These are phyloP conservation scores for Vanessa atalanta DNA, from an alignment of 1,140 invertebrate genomes.

Conservation along the genomic window DNA sequence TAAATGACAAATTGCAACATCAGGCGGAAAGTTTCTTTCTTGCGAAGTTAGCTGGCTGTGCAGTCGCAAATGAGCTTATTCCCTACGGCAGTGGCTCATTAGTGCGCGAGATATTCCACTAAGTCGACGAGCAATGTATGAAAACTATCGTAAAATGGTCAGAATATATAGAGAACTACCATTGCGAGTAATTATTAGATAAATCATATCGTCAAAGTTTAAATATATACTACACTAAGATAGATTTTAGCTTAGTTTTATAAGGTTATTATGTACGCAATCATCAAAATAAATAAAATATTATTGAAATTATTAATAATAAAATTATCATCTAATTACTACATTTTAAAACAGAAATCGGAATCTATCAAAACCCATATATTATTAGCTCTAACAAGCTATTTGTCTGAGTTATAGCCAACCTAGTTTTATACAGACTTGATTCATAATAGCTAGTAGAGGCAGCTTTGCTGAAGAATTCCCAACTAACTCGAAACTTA, in stretches of 20 bases:
- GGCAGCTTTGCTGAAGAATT: slow-evolving; percentile 52
- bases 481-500: slow-evolving; percentile 57
- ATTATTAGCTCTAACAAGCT: not conserved
- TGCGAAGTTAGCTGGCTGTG: slow-evolving; percentile 51
- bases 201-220: not conserved
- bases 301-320: no score
- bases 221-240: no score
- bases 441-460: slow-evolving; percentile 46
- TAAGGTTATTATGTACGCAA: no score
- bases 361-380: not conserved
- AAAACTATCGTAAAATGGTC: slow-evolving; percentile 23
- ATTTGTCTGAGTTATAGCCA: slow-evolving; percentile 16
- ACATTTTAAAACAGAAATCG: no score
- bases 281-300: no score
- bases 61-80: slow-evolving; percentile 68
- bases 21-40: slow-evolving; percentile 58
- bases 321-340: no score
- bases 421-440: slow-evolving; percentile 31
- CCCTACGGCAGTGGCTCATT: slow-evolving; percentile 64
- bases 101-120: slow-evolving; percentile 47
- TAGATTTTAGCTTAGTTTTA: no score
- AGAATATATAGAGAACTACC: not conserved
- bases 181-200: not conserved
- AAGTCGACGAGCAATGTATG: slow-evolving; percentile 44
- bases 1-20: slow-evolving; percentile 67